Evolutionary conservation across 2,797 vertebrate genomes (phyloP), one percentile per base, ranked within the genome.

Genomic region (Zalophus californianus): DNA sequence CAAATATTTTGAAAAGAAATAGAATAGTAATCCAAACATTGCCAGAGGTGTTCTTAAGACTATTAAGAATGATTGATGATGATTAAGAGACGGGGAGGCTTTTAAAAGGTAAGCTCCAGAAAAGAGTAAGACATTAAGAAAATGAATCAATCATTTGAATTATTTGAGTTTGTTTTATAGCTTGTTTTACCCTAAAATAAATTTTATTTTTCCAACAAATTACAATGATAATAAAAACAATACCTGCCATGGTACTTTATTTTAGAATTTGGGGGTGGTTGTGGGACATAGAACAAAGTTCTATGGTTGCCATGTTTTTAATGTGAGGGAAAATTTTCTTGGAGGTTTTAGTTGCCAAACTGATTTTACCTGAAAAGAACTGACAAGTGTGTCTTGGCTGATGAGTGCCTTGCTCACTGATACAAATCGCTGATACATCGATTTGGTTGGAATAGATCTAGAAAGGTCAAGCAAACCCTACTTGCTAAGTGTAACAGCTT

Each of bases 161-260:
- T 79, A 84, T 54, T 68, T 82, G 54, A 87, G 15, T 64, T 80
- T 88, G 13, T 58, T 77, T 92, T 86, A 48, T 13, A 91, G 18
- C 8, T 62, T 78, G 32, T 9, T 79, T 89, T 89, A 91, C 5
- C 44, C 21, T 68, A 84, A 92, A 80, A 8, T 79, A 68, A 58
- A 75, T 64, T 92, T 94, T 92, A 82, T 70, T 97, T 92, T 38
- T 85, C 44, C n/a, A 90, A n/a, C 4, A 52, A 78, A 64, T 29
- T 64, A 70, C 23, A 86, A 54, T 50, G 29, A 73, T 83, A 72
- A 41, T 48, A 86, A 90, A 90, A 89, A 50, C 18, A 84, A 54
- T 58, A 54, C 44, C 4, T 35, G 2, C 13, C 25, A 73, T n/a
- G 16, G 13, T 38, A 48, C 27, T 91, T 84, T 89, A 83, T 75